Percentiles rank a stretch among this genome's conserved stretches.
Conservation (phyloP, 1,140 invertebrate species). For the Cydia splendana region DNA sequence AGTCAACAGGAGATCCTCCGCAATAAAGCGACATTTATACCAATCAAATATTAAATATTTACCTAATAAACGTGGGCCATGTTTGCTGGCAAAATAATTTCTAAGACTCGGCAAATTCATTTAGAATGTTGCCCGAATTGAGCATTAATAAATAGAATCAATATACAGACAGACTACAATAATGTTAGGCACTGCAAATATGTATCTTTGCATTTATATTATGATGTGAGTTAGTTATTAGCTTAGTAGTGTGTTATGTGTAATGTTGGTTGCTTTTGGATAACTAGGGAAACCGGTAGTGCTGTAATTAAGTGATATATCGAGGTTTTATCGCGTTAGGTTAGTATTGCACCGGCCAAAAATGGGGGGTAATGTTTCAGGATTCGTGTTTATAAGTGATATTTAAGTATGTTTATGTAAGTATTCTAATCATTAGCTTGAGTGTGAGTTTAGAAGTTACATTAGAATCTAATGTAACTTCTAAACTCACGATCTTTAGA, state of each 20-base stretch:
- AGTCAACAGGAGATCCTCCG: conserved; percentile 39
- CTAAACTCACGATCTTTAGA: too few species aligned
- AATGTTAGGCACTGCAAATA: conserved; percentile 43
- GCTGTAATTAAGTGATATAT: too few species aligned
- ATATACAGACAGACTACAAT: conserved; percentile 43
- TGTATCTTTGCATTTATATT: conserved; percentile 38
- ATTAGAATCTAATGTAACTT: too few species aligned
- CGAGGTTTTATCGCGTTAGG: too few species aligned
- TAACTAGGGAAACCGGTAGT: too few species aligned
- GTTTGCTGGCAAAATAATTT: conserved; percentile 68
- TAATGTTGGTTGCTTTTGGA: too few species aligned
- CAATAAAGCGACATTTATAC: conserved; percentile 56
- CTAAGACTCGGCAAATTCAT: conserved; percentile 70
- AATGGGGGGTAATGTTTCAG: too few species aligned
- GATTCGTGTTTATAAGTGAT: too few species aligned
- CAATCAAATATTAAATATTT: conserved; percentile 69
- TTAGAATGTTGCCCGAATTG: conserved; percentile 57
- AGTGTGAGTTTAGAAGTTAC: too few species aligned
- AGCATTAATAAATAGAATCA: conserved; percentile 48
- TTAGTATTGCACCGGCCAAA: too few species aligned
- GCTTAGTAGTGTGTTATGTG: neutral
- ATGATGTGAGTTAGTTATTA: conserved; percentile 13
- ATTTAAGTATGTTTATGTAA: too few species aligned
- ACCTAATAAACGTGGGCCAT: conserved; percentile 58
- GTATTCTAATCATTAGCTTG: too few species aligned